Conservation (phyloP, 1,140 invertebrate species). For the Lepidurus packardi region DNA sequence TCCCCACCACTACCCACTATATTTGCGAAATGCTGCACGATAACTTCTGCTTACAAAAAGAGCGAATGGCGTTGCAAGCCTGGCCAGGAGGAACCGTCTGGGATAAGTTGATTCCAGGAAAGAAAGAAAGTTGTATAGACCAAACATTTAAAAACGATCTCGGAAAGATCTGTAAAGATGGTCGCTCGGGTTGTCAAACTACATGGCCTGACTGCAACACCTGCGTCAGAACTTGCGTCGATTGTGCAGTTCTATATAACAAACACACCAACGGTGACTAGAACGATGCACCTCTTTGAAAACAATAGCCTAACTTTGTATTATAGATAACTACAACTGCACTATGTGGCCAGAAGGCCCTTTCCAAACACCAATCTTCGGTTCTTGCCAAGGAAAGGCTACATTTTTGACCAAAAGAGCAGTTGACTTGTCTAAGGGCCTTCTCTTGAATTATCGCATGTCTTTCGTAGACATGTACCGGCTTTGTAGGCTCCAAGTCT, state of each 20-base stretch:
- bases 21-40: background rate
- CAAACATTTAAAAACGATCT: background rate
- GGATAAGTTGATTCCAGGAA: background rate
- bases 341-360: background rate
- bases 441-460: background rate
- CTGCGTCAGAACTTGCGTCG: background rate
- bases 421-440: background rate
- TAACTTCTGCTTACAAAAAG: background rate
- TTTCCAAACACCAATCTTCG: background rate
- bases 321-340: background rate
- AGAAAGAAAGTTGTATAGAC: background rate
- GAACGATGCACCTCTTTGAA: background rate
- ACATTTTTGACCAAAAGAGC: background rate
- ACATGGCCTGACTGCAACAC: background rate
- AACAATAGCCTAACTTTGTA: too few species aligned
- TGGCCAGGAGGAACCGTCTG: background rate
- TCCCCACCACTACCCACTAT: background rate
- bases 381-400: background rate
- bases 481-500: background rate
- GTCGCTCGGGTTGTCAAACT: background rate
- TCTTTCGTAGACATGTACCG: background rate
- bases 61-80: background rate
- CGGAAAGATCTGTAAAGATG: background rate
- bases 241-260: background rate
- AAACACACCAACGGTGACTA: background rate